Evolutionary conservation across 2,113 vertebrate species (phyloP).

Genomic region (Dicentrarchus labrax): DNA sequence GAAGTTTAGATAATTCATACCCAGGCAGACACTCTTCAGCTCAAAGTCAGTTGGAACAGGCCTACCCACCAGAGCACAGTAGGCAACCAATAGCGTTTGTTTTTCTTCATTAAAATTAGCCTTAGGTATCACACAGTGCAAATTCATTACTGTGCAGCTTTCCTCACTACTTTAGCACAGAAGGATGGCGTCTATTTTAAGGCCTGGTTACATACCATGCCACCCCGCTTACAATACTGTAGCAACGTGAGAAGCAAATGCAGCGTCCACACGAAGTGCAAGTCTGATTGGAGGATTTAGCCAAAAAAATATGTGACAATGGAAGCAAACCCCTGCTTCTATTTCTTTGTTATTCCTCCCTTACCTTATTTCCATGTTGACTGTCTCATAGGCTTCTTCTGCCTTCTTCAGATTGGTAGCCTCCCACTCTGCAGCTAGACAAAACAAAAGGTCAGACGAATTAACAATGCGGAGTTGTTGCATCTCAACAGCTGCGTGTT

Average conservation of each 20-base stretch:
- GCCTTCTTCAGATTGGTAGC: slow-evolving; percentile 76
- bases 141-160: slow-evolving; percentile 74
- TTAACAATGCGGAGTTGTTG: slow-evolving; percentile 65
- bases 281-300: slow-evolving; percentile 30
- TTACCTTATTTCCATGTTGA: slow-evolving; percentile 81
- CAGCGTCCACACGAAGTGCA: slow-evolving; percentile 6
- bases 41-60: slow-evolving; percentile 36
- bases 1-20: slow-evolving; percentile 30
- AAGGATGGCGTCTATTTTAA: slow-evolving; percentile 72
- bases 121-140: slow-evolving; percentile 64
- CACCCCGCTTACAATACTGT: slow-evolving; percentile 22
- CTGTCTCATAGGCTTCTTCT: slow-evolving; percentile 79
- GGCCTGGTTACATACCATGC: slow-evolving; percentile 48
- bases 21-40: slow-evolving; percentile 12
- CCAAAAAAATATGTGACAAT: slow-evolving; percentile 9
- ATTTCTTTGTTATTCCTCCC: slow-evolving; percentile 25
- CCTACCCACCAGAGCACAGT: slow-evolving; percentile 49
- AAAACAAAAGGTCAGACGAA: slow-evolving; percentile 78
- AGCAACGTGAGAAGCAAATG: slow-evolving; percentile 42
- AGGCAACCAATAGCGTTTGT: slow-evolving; percentile 64
- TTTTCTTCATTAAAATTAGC: slow-evolving; percentile 78
- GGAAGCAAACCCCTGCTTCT: slow-evolving; percentile 8
- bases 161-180: slow-evolving; percentile 45
- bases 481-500: slow-evolving; percentile 62
- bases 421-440: slow-evolving; percentile 76